phyloP scores from a whole-genome alignment of 1,140 invertebrate species.

The Aphidius ervi region DNA sequence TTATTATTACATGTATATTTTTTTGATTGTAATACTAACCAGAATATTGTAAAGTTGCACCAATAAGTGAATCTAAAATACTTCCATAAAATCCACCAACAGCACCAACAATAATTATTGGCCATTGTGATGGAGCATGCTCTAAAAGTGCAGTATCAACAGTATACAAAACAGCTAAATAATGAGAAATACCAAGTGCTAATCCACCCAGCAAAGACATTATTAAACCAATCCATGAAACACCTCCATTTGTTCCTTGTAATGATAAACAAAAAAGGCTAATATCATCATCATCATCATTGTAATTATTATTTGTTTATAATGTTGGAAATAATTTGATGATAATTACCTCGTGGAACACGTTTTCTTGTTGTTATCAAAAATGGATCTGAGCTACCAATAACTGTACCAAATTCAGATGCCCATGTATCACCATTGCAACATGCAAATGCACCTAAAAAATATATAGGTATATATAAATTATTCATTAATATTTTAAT shows the following conservation, averaged over 20 bases:
- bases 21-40: slow-evolving; percentile 54
- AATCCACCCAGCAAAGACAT: slow-evolving; percentile 73
- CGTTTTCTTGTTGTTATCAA: slow-evolving; percentile 71
- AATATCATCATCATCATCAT: too few relatives aligned
- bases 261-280: slow-evolving; percentile 21
- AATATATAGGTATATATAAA: slow-evolving; percentile 2
- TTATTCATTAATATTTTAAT: neutral
- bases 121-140: slow-evolving; percentile 74
- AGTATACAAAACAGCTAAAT: slow-evolving; percentile 63
- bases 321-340: neutral
- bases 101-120: slow-evolving; percentile 67
- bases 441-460: slow-evolving; percentile 70
- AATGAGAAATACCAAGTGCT: slow-evolving; percentile 70
- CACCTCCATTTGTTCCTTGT: slow-evolving; percentile 78
- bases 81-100: slow-evolving; percentile 76
- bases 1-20: neutral
- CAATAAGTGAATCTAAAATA: slow-evolving; percentile 77
- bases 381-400: slow-evolving; percentile 64
- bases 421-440: slow-evolving; percentile 90
- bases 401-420: slow-evolving; percentile 80
- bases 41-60: slow-evolving; percentile 82
- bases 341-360: slow-evolving; percentile 68
- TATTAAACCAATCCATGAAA: slow-evolving; percentile 67
- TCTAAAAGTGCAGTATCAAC: slow-evolving; percentile 58
- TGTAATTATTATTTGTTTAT: neutral